Evolutionary conservation across 1,140 invertebrate species (phyloP).

Genomic region (Euwallacea fornicatus): DNA sequence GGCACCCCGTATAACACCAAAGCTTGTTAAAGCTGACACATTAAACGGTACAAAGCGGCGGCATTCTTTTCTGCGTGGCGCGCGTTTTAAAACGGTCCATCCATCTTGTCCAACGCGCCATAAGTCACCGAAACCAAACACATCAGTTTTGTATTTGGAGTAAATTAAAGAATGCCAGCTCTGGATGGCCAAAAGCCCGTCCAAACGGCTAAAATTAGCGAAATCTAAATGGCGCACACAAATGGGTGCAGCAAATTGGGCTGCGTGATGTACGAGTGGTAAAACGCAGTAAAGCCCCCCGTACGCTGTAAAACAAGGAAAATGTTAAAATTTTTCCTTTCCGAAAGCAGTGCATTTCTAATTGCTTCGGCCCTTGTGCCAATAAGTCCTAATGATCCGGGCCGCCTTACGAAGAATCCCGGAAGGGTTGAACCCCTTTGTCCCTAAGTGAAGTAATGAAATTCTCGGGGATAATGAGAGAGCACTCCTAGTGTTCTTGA

Average conservation of each 20-base stretch:
- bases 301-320: no score
- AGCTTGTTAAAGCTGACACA: no score
- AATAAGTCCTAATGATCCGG: slow-evolving; percentile 35
- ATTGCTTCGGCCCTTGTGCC: slow-evolving; percentile 28
- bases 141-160: slow-evolving; percentile 36
- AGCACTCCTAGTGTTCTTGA: slow-evolving; percentile 25
- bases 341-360: slow-evolving; percentile 3
- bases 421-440: slow-evolving; percentile 27
- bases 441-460: slow-evolving; percentile 34
- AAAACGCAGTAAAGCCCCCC: not conserved
- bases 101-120: slow-evolving; percentile 24
- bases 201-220: slow-evolving; percentile 29
- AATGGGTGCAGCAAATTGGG: slow-evolving; percentile 10
- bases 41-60: not conserved
- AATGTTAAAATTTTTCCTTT: slow-evolving; percentile 7
- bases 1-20: no score
- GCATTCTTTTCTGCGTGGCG: slow-evolving; percentile 25
- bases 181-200: no score
- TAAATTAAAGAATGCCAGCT: slow-evolving; percentile 33
- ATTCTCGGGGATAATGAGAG: slow-evolving; percentile 30
- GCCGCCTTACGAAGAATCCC: slow-evolving; percentile 21
- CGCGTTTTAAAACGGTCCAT: slow-evolving; percentile 30
- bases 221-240: slow-evolving; percentile 29
- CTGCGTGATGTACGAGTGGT: not conserved
- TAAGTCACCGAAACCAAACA: slow-evolving; percentile 34